phyloP scores from a whole-genome alignment of 2,113 vertebrate species.

The Saimiri boliviensis region DNA sequence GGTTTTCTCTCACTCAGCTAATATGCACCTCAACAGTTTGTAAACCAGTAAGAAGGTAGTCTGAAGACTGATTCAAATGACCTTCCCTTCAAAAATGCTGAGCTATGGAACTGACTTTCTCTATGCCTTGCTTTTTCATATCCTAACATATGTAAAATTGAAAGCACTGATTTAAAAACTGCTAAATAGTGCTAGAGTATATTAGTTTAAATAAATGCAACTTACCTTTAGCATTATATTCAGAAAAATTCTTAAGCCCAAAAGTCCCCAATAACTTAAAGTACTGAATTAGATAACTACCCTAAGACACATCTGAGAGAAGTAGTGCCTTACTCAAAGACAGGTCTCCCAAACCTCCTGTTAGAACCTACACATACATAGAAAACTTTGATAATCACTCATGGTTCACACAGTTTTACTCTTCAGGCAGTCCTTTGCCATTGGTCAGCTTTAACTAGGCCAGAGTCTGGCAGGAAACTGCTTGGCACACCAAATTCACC shows the following conservation, averaged over 20 bases:
- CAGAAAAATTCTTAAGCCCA: constrained; percentile 79
- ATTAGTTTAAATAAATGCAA: constrained; percentile 82
- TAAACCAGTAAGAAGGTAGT: constrained; percentile 79
- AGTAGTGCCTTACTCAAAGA: constrained; percentile 75
- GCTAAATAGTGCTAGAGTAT: constrained; percentile 80
- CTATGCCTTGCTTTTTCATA: constrained; percentile 78
- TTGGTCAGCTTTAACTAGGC: constrained; percentile 81
- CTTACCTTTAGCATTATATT: constrained; percentile 80
- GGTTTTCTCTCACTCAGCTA: constrained; percentile 61
- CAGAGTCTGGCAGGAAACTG: constrained; percentile 82
- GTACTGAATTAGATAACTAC: constrained; percentile 78
- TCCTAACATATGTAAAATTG: constrained; percentile 86
- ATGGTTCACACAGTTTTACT: constrained; percentile 81
- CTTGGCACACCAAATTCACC: constrained; percentile 63
- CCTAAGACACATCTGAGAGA: constrained; percentile 79
- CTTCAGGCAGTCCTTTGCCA: constrained; percentile 79
- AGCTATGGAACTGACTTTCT: constrained; percentile 76
- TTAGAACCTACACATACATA: constrained; percentile 75
- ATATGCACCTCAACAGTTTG: constrained; percentile 70
- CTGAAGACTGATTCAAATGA: constrained; percentile 69
- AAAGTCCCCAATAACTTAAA: constrained; percentile 74
- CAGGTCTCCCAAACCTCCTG: constrained; percentile 72
- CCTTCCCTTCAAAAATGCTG: constrained; percentile 75
- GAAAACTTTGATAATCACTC: constrained; percentile 66
- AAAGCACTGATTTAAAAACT: constrained; percentile 81